Base-by-base conservation (phyloP, 2,797 vertebrate species). In the Manis crassicaudata region DNA sequence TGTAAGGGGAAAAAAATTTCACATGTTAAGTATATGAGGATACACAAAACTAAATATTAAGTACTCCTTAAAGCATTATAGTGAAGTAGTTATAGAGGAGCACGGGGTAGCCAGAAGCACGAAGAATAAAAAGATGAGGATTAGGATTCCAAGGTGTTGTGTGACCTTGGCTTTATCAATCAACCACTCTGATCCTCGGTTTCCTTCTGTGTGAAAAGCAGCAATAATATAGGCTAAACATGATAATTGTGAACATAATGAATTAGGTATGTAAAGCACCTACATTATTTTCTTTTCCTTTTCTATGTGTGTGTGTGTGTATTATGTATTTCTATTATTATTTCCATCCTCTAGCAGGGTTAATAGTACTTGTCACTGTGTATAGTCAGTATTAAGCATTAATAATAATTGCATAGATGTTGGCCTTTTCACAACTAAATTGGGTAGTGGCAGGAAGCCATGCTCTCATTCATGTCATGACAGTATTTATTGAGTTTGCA, bases 401-500 rank as follows among this genome's bases (percentile, higher is more conserved):
- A 50, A 72, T 6, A 54, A 5, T 58, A 18, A 18, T 40, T 50
- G 25, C 40, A 27, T 10, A 85, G 82, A 35, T 84, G 20, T 13
- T 94, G 65, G 46, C 40, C 81, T 85, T 72, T 77, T 75, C 40
- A 92, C 83, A 84, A 56, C n/a, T 54, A 27, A 85, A 50, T 27
- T 75, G 7, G 23, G 50, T 21, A 37, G 54, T n/a, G 85, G 56
- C 7, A 37, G 23, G 70, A 81, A 52, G 60, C 79, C 50, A 40
- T 52, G 43, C n/a, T 58, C 40, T 60, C 21, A 4, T 62, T 88
- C 11, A 11, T 6, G 29, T 68, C 40, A 3, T 50, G 32, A 62
- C 6, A 5, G 16, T 70, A 21, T 70, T 80, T 81, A 63, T 70
- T 75, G 65, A 20, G 27, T 13, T 77, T 10, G 21, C 23, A 35